These are phyloP conservation scores for Lasioglossum zephyrum DNA, from an alignment of 2,888 invertebrate genomes.

Conservation along the genomic window DNA sequence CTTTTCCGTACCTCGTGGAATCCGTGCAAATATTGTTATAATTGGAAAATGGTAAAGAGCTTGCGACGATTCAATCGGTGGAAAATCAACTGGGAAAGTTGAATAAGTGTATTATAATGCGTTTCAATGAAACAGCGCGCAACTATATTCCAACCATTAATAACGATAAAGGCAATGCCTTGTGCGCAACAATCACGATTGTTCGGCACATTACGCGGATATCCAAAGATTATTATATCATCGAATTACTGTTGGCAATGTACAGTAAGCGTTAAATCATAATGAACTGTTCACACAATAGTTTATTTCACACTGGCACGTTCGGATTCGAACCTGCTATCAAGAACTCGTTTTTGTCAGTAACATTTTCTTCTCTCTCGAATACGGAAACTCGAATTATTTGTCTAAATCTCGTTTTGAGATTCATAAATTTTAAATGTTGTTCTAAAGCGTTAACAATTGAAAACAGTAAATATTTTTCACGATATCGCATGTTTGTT, in stretches of 20 bases:
- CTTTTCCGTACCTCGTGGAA: background rate
- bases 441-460: background rate
- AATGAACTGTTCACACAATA: background rate
- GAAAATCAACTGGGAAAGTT: background rate
- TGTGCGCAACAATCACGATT: background rate
- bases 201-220: background rate
- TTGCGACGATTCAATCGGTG: background rate
- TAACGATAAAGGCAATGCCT: background rate
- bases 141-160: background rate
- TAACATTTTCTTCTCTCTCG: background rate
- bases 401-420: background rate
- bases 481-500: background rate
- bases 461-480: background rate
- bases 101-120: background rate
- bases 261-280: background rate
- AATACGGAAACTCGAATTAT: background rate
- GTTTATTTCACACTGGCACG: background rate
- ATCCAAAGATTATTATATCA: background rate
- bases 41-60: constrained; percentile 13
- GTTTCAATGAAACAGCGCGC: background rate
- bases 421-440: background rate
- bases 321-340: background rate
- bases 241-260: background rate
- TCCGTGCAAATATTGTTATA: constrained; percentile 15
- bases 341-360: background rate